Evolutionary conservation across 64 coral and sea anemone genomes (phyloP).

Genomic region (Astreopora myriophthalma): DNA sequence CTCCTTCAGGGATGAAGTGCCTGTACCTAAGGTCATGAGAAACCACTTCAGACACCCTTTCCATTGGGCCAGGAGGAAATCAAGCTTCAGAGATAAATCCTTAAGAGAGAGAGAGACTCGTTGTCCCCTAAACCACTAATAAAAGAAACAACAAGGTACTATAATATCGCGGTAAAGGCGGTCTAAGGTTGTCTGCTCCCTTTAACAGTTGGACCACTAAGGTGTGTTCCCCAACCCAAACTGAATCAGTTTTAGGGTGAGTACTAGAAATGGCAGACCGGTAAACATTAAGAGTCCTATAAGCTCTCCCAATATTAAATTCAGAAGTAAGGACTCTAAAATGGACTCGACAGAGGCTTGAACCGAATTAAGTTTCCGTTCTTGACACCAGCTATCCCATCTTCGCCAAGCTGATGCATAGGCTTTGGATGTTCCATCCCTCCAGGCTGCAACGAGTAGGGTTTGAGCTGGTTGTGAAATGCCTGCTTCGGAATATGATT

Average conservation of each 20-base stretch:
- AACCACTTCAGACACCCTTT: conserved; percentile 49
- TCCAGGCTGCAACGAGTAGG: conserved; percentile 39
- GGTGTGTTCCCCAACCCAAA: conserved; percentile 30
- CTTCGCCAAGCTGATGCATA: conserved; percentile 50
- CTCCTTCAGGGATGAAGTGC: conserved; percentile 12
- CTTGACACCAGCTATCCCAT: conserved; percentile 51
- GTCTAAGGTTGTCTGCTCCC: conserved; percentile 41
- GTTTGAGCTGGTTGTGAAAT: conserved; percentile 49
- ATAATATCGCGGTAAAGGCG: conserved; percentile 41
- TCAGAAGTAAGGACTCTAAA: conserved; percentile 20
- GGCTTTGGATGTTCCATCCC: conserved; percentile 3
- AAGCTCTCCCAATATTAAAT: conserved; percentile 28
- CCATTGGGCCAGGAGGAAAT: conserved; percentile 42
- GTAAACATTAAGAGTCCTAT: conserved; percentile 66
- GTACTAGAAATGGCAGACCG: conserved; percentile 66
- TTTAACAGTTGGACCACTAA: conserved; percentile 60
- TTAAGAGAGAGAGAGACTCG: conserved; percentile 37
- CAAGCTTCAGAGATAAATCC: conserved; percentile 46
- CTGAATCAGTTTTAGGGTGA: conserved; percentile 46
- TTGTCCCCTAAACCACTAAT: conserved; percentile 30
- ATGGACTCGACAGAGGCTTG: conserved; percentile 47
- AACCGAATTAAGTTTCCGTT: conserved; percentile 53
- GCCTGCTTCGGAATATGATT: conserved; percentile 17
- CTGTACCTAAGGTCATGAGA: conserved; percentile 56
- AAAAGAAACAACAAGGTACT: conserved; percentile 22